Percentiles rank a stretch among this genome's conserved stretches.
Evolutionary conservation across 2,113 vertebrate species (phyloP).

Genomic region (Xenopus laevis): DNA sequence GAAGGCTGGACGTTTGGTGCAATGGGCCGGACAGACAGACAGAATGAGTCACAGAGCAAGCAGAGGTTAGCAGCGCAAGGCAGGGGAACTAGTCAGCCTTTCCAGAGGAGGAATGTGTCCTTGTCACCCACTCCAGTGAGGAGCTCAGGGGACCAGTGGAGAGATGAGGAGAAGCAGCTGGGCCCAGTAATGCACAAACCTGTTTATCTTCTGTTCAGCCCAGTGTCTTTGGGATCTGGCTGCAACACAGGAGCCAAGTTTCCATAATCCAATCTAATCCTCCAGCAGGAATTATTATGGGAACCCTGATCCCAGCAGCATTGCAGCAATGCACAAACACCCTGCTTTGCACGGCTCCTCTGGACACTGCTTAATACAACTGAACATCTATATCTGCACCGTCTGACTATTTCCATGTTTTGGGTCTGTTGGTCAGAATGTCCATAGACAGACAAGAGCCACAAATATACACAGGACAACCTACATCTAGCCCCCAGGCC

Average conservation of each 20-base stretch:
- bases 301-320: no score
- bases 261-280: not conserved
- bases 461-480: no score
- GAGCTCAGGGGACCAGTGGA: conserved; percentile 31
- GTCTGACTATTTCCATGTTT: no score
- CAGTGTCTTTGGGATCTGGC: conserved; percentile 1
- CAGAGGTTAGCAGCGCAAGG: not conserved
- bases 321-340: no score
- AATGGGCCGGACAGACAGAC: not conserved
- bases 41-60: conserved; percentile 30
- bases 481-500: no score
- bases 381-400: no score
- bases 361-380: no score
- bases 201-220: conserved; percentile 20
- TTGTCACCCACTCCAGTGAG: conserved; percentile 16
- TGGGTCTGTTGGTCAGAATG: no score
- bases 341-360: no score
- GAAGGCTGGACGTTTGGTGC: not conserved
- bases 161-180: conserved; percentile 33
- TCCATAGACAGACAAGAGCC: no score
- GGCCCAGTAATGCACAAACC: not conserved
- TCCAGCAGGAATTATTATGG: no score
- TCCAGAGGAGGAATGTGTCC: conserved; percentile 17
- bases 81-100: not conserved
- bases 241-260: not conserved